phyloP scores from a whole-genome alignment of 2,113 vertebrate species.

The Oryzias woworae region DNA sequence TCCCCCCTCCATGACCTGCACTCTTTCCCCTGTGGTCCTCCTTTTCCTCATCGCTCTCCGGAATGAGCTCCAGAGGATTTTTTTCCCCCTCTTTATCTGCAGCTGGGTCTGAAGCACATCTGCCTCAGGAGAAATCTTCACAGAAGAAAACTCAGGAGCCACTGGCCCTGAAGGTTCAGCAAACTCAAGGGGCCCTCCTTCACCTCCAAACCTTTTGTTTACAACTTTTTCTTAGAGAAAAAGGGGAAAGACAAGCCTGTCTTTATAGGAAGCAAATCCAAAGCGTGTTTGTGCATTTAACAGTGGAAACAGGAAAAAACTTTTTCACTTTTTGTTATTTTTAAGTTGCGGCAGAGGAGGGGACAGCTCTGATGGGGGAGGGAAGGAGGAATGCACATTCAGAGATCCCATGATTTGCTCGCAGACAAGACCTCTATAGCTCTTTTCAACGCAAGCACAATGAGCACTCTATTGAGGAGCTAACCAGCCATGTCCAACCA shows the following conservation, averaged over 20 bases:
- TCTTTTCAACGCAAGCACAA: constrained; percentile 70
- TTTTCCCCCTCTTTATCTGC: constrained; percentile 48
- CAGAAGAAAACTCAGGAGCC: constrained; percentile 42
- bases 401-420: constrained; percentile 71
- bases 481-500: constrained; percentile 71
- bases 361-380: constrained; percentile 25
- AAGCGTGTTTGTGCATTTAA: neutral
- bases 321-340: neutral
- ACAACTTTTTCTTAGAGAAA: constrained; percentile 11
- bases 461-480: constrained; percentile 71
- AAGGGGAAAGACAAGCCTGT: neutral
- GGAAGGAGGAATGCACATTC: constrained; percentile 61
- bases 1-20: constrained; percentile 30
- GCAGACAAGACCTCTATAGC: constrained; percentile 61
- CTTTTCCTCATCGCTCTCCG: constrained; percentile 26
- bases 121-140: constrained; percentile 49
- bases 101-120: constrained; percentile 49
- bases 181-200: constrained; percentile 43
- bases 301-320: neutral
- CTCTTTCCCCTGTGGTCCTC: constrained; percentile 34
- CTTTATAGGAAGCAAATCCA: constrained; percentile 17
- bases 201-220: constrained; percentile 52
- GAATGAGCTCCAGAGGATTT: constrained; percentile 34
- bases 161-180: constrained; percentile 47
- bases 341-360: constrained; percentile 20